phyloP scores from a whole-genome alignment of 2,797 vertebrate species.

The Intellagama lesueurii region DNA sequence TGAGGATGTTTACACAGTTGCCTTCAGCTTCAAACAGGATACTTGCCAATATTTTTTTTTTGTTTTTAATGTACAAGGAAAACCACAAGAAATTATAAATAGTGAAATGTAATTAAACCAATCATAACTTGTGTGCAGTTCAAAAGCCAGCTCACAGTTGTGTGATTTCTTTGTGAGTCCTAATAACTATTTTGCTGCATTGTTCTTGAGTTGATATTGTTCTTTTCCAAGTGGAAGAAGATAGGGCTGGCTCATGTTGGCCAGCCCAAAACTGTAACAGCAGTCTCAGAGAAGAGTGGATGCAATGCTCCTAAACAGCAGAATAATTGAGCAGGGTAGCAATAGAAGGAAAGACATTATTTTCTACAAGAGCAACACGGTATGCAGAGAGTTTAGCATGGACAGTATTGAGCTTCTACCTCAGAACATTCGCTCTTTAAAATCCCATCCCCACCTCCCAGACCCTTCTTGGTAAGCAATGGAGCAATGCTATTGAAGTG shows the following conservation, averaged over 20 bases:
- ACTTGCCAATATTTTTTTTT: no score
- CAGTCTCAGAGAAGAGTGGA: background rate
- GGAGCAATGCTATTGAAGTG: slow-evolving; percentile 6
- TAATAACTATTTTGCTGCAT: background rate
- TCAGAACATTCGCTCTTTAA: slow-evolving; percentile 71
- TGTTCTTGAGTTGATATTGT: background rate
- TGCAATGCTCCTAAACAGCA: background rate
- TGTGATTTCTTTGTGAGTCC: background rate
- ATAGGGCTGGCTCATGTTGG: background rate
- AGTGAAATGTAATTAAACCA: no score
- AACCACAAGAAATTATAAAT: no score
- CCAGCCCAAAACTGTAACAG: background rate
- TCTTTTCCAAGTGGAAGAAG: background rate
- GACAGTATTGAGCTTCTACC: background rate
- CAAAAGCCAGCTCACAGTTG: background rate
- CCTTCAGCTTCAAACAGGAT: no score
- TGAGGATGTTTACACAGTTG: no score
- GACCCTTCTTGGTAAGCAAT: background rate
- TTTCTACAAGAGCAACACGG: background rate
- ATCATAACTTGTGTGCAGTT: background rate
- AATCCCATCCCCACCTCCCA: slow-evolving; percentile 23
- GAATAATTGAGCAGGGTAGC: no score
- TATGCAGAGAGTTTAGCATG: background rate
- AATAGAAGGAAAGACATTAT: background rate
- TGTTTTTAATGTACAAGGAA: no score